Base-by-base conservation (phyloP, 2,113 vertebrate genomes). In the Datnioides undecimradiatus region DNA sequence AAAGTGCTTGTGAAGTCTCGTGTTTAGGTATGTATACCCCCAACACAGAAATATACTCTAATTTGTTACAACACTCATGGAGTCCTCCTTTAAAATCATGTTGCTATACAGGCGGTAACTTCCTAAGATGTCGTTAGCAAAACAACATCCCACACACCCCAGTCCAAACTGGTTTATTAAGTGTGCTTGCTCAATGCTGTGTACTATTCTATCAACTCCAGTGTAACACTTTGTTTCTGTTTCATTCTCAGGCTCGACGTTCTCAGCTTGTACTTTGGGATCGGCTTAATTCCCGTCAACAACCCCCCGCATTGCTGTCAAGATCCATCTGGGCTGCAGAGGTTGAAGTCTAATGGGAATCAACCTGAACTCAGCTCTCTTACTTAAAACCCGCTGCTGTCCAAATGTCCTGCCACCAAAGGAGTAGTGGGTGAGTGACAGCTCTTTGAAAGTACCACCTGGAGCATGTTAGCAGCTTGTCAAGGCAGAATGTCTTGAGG, bases 391-490 rank as follows among this genome's bases (percentile, higher is more conserved):
- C 36, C 0, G 8, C 55, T 66, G 34, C 51, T 43, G 8, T 63
- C 40, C 74, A 55, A 65, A 76, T 4, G 7, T 58, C 62, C 65
- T 71, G 79, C 8, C 3, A 21, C 45, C 45, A 23, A 51, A 41
- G n/a, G 23, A 75, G 70, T 27, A n/a, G 58, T 23, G 1, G 13
- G 17, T 34, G 79, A 90, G 63, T 76, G 86, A 87, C 81, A 68
- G 88, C 66, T 86, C 72, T 79, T 87, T 79, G 75, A 55, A 87
- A 84, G 83, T 38, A 62, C 80, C 79, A 82, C 84, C 78, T 82
- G 74, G 65, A 74, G 82, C 52, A 82, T 41, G 82, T 84, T 77
- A 76, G 67, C 79, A 51, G 71, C 67, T 49, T 80, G 80, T 86
- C 80, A 63, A 54, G 67, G 31, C 19, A 4, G 13, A 17, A 8